Evolutionary conservation across 2,888 invertebrate species (phyloP), one percentile per base, ranked within the genome.

Genomic region (Unio pictorum): DNA sequence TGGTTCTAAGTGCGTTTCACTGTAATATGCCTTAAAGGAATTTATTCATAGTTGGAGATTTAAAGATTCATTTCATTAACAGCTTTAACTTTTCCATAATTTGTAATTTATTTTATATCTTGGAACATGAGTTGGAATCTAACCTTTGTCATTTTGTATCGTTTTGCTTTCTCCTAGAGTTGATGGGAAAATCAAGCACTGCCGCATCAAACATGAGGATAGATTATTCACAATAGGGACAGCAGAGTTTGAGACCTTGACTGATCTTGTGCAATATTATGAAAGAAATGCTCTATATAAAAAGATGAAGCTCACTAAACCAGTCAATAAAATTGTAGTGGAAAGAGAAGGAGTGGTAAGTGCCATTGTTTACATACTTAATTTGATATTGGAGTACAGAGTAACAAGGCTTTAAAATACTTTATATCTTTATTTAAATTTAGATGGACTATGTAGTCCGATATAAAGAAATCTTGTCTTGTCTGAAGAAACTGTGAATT

Each of bases 121-220:
- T 45, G 11, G 45, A 45, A 45, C 45, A 45, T 45, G 34, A 45
- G 15, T 45, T 63, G 18, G n/a, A 63, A 34, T 63, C 45, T 63
- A 63, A 17, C n/a, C 20, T 45, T 23, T 17, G 17, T 20, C 28
- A 56, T n/a, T 17, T 26, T 45, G 11, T 15, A 26, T 28, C 30
- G 56, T 55, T 55, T 11, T 62, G 11, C 30, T 56, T n/a, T 64
- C 61, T 76, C 92, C 65, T 89, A 96, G 97, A 86, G 95, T 95
- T 4, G 96, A 96, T 84, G 95, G 94, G 67, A 95, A 96, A 90
- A 97, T 98, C 77, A 99, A 99, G 90, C 99, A 99, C 89, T 99
- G 98, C 90, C 93, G 97, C 65, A 95, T 99, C 74, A 95, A 96
- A 90, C 93, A 95, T 65, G 98, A 98, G 87, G 98, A 97, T 0